Evolutionary conservation across 2,797 vertebrate species (phyloP).

Genomic region (Protonibea diacanthus): DNA sequence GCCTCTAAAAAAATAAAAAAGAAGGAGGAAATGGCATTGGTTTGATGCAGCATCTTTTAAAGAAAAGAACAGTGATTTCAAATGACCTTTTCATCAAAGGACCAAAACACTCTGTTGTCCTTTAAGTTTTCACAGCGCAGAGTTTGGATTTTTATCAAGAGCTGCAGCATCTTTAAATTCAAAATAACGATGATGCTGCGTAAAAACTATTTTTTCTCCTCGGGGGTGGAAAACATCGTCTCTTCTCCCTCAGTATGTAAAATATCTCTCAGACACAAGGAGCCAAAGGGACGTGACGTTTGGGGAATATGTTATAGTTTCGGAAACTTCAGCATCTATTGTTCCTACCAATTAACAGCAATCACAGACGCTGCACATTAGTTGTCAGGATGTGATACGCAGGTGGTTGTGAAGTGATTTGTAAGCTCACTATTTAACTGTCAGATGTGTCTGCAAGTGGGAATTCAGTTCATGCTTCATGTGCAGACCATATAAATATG

Average conservation of each 20-base stretch:
- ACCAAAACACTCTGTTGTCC: slow-evolving; percentile 38
- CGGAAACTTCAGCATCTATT: background rate
- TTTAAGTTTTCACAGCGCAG: slow-evolving; percentile 40
- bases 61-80: slow-evolving; percentile 13
- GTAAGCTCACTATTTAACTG: background rate
- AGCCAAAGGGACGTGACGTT: background rate
- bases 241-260: slow-evolving; percentile 20
- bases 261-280: slow-evolving; percentile 18
- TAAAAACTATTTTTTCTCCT: slow-evolving; percentile 38
- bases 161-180: slow-evolving; percentile 50
- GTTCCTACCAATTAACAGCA: slow-evolving; percentile 29
- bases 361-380: slow-evolving; percentile 9
- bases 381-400: slow-evolving; percentile 13
- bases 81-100: slow-evolving; percentile 63
- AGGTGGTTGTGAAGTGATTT: background rate
- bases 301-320: slow-evolving; percentile 21
- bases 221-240: slow-evolving; percentile 26
- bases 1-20: background rate
- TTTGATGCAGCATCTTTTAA: slow-evolving; percentile 29
- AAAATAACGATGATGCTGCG: slow-evolving; percentile 20
- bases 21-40: background rate
- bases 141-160: slow-evolving; percentile 50
- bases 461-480: slow-evolving; percentile 2
- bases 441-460: background rate
- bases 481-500: background rate